Conservation (phyloP, 2,888 invertebrate genomes). For the Atethmia centrago region DNA sequence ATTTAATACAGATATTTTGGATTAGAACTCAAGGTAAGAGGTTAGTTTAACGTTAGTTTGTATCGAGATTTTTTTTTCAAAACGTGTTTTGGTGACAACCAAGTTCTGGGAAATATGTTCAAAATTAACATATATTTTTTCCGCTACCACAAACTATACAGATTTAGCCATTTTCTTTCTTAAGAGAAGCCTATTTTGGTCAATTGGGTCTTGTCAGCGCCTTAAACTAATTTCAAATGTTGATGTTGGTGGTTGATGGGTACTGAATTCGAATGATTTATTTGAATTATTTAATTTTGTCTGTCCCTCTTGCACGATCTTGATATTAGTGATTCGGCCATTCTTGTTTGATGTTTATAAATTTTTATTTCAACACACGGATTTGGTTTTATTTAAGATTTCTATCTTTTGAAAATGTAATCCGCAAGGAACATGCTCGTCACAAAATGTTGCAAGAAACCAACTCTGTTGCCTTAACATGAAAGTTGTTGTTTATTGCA, state of each 20-base stretch:
- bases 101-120: too few species aligned
- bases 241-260: not conserved
- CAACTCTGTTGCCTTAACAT: not conserved
- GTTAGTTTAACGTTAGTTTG: too few species aligned
- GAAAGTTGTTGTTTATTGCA: not conserved
- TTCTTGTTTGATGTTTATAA: not conserved
- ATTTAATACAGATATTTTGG: too few species aligned
- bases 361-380: not conserved
- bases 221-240: conserved; percentile 1
- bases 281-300: not conserved
- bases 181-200: too few species aligned
- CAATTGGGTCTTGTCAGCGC: too few species aligned
- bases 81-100: too few species aligned
- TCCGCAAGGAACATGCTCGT: not conserved
- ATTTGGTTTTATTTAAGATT: not conserved
- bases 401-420: not conserved
- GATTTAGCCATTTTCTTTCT: too few species aligned
- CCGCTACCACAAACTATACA: too few species aligned
- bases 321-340: not conserved
- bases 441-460: not conserved
- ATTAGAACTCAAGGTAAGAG: too few species aligned
- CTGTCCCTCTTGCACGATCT: not conserved
- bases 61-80: too few species aligned
- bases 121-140: too few species aligned
- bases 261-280: not conserved